Conservation (phyloP, 2,113 vertebrate species). For the Zosterops lateralis region DNA sequence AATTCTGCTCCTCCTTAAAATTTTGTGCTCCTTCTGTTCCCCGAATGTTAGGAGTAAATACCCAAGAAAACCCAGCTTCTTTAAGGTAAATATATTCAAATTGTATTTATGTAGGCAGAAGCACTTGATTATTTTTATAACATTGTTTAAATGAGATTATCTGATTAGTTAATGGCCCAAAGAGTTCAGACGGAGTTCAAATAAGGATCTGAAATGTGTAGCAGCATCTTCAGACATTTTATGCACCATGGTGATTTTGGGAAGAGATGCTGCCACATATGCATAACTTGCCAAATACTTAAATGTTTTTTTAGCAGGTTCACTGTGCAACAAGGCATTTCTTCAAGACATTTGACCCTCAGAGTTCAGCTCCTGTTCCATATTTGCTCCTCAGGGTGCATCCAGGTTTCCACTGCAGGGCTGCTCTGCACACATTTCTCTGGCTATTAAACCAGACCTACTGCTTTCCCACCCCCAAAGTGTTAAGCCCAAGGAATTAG, state of each 20-base stretch:
- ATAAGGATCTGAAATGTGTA: not conserved
- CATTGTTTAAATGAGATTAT: slow-evolving; percentile 19
- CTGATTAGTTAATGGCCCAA: not conserved
- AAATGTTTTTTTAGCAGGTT: not conserved
- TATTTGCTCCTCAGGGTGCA: not conserved
- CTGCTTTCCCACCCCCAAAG: not conserved
- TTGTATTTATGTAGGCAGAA: not conserved
- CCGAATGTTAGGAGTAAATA: not conserved
- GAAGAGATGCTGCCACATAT: not conserved
- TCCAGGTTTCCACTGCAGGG: not conserved
- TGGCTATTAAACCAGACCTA: not conserved
- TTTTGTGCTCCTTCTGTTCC: slow-evolving; percentile 39
- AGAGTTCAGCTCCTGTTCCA: not conserved
- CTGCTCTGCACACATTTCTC: not conserved
- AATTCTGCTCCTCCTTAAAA: slow-evolving; percentile 8
- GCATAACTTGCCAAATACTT: not conserved
- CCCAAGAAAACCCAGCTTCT: not conserved
- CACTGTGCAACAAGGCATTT: not conserved
- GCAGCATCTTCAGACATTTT: not conserved
- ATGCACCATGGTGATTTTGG: not conserved
- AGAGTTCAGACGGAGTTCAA: not conserved
- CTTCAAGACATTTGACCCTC: not conserved
- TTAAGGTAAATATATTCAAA: slow-evolving; percentile 6
- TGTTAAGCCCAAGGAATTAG: not conserved
- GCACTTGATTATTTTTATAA: slow-evolving; percentile 25